A percentile compares a stretch with the other conserved stretches of the same genome.
Evolutionary conservation across 2,888 invertebrate species (phyloP).

Genomic region (Scaptomyza cyrtandrae): DNA sequence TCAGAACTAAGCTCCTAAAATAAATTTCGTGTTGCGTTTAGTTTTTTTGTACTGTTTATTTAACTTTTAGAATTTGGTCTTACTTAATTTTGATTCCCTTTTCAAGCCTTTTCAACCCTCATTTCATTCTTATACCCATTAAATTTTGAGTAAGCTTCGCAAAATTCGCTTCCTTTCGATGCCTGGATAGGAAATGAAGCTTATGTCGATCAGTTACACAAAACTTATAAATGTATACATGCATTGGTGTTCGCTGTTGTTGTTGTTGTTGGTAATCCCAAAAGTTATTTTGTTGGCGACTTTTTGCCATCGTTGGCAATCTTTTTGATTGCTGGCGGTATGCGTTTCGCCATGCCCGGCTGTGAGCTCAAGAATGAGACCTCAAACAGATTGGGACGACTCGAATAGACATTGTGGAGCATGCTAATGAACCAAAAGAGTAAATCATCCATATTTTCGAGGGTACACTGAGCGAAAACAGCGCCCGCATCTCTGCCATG

Average conservation of each 20-base stretch:
- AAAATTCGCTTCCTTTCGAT: not conserved
- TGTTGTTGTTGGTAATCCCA: slow-evolving; percentile 6
- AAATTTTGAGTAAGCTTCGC: slow-evolving; percentile 1
- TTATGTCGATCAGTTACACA: not conserved
- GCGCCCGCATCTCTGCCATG: slow-evolving; percentile 79
- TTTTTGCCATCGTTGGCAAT: slow-evolving; percentile 67
- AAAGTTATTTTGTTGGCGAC: slow-evolving; percentile 33
- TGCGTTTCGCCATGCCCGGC: slow-evolving; percentile 70
- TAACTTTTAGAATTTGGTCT: slow-evolving; percentile 22
- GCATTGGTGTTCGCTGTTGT: not conserved
- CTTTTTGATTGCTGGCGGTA: slow-evolving; percentile 69
- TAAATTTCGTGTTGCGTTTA: not conserved
- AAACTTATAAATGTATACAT: too few species aligned
- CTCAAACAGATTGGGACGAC: slow-evolving; percentile 77
- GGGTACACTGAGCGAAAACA: slow-evolving; percentile 74
- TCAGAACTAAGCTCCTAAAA: too few species aligned
- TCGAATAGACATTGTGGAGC: slow-evolving; percentile 76
- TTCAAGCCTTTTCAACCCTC: slow-evolving; percentile 8
- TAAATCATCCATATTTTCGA: slow-evolving; percentile 71
- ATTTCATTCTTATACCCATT: slow-evolving; percentile 9
- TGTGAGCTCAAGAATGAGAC: slow-evolving; percentile 78
- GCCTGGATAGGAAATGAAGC: slow-evolving; percentile 3
- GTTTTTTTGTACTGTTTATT: slow-evolving; percentile 7
- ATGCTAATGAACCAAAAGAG: slow-evolving; percentile 78
- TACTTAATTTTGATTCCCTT: not conserved